A percentile compares a stretch with the other conserved stretches of the same genome.
These are phyloP conservation scores for Heterotilapia buettikoferi DNA, from an alignment of 2,113 vertebrate genomes.

Conservation along the genomic window DNA sequence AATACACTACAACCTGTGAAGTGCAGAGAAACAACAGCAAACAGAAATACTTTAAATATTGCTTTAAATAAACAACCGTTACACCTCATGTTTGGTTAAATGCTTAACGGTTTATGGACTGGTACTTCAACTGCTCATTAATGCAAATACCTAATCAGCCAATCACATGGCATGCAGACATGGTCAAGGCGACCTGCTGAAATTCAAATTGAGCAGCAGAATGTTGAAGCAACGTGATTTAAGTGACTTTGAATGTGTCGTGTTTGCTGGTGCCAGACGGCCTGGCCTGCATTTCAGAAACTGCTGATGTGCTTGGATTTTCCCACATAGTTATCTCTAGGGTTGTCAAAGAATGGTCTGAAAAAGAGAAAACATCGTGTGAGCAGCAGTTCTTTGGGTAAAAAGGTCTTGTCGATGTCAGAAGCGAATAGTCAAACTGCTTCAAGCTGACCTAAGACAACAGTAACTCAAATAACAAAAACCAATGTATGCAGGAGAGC, in stretches of 20 bases:
- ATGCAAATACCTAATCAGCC: background rate
- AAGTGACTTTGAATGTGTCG: background rate
- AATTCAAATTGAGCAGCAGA: background rate
- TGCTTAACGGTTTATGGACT: background rate
- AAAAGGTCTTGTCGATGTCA: background rate
- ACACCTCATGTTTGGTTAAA: background rate
- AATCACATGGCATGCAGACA: background rate
- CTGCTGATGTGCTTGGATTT: background rate
- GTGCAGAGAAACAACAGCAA: background rate
- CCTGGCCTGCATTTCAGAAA: background rate
- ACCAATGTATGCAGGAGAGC: background rate
- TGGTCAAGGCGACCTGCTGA: background rate
- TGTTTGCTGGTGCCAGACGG: background rate
- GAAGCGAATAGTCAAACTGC: background rate
- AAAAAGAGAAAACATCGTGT: background rate
- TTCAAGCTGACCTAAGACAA: background rate
- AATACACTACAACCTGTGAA: background rate
- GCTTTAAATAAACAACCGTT: background rate
- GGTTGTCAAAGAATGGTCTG: background rate
- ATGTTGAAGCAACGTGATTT: background rate
- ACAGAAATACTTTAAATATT: background rate
- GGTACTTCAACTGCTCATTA: background rate
- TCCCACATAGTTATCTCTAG: background rate
- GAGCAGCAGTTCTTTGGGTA: background rate
- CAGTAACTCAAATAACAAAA: background rate